Conservation (phyloP, 2,113 vertebrate genomes). For the Lepisosteus osseus region DNA sequence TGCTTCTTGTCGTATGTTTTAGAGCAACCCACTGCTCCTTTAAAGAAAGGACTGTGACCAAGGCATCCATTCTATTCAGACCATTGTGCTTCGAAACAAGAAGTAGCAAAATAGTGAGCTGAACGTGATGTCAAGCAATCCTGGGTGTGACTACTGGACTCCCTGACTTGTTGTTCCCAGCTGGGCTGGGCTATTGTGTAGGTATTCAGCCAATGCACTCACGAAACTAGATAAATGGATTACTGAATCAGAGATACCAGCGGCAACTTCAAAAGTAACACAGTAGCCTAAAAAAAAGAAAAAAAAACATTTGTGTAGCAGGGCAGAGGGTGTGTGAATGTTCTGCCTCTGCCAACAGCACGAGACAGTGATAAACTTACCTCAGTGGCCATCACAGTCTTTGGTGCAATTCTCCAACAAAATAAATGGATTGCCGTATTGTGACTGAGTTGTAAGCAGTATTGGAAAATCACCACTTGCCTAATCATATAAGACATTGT, state of each 20-base stretch:
- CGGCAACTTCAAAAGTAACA: constrained; percentile 71
- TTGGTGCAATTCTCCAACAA: constrained; percentile 70
- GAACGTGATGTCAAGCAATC: constrained; percentile 52
- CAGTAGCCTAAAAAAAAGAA: constrained; percentile 60
- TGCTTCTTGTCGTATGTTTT: constrained; percentile 48
- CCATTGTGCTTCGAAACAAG: constrained; percentile 47
- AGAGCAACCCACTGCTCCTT: constrained; percentile 40
- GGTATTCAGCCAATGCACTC: constrained; percentile 63
- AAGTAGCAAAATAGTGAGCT: constrained; percentile 43
- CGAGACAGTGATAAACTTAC: constrained; percentile 86
- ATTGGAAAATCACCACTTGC: constrained; percentile 63
- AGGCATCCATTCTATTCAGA: constrained; percentile 40
- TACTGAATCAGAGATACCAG: constrained; percentile 73
- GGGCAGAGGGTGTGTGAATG: constrained; percentile 70
- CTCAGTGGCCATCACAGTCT: constrained; percentile 67
- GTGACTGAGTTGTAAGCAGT: constrained; percentile 71
- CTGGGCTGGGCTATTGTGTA: constrained; percentile 69
- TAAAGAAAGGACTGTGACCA: constrained; percentile 47
- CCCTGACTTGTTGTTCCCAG: constrained; percentile 66
- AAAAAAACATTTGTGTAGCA: constrained; percentile 63
- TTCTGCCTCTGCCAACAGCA: constrained; percentile 73
- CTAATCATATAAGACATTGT: constrained; percentile 67
- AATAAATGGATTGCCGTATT: constrained; percentile 81
- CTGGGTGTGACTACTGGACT: constrained; percentile 66
- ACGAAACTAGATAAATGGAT: constrained; percentile 80